Evolutionary conservation across 2,113 vertebrate species (phyloP).

Genomic region (Pelodiscus sinensis): DNA sequence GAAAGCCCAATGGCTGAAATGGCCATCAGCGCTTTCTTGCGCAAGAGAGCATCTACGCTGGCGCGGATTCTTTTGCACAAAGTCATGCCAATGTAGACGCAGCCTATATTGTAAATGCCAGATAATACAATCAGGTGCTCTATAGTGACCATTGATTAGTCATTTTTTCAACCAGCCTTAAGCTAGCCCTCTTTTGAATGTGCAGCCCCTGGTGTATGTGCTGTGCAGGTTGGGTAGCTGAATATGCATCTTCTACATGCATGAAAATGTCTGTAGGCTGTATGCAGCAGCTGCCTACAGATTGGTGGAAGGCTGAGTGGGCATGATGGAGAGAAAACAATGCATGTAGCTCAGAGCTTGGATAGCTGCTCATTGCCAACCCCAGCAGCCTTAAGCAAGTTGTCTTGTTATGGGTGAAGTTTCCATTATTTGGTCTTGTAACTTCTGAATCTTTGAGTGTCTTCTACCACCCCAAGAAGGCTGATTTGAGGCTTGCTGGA

Average conservation of each 20-base stretch:
- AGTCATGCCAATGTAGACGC: too few species aligned
- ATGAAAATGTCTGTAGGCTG: neutral
- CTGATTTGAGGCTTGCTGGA: neutral
- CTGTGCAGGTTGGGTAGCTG: neutral
- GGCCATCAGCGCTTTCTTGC: too few species aligned
- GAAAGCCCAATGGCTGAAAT: too few species aligned
- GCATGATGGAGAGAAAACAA: neutral
- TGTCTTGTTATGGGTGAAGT: neutral
- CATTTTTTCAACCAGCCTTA: neutral
- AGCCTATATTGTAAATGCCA: accelerated
- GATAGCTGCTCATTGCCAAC: accelerated
- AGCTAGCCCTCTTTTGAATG: neutral
- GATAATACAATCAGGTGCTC: neutral
- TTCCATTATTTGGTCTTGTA: neutral
- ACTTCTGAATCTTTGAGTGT: neutral
- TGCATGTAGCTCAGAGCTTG: neutral
- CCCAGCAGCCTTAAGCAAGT: neutral
- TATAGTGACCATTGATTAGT: too few species aligned
- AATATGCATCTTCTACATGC: accelerated
- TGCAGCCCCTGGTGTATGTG: accelerated
- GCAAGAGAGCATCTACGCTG: too few species aligned
- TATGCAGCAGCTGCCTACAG: accelerated
- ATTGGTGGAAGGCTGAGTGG: neutral
- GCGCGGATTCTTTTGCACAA: too few species aligned
- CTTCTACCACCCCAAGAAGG: neutral